These are phyloP conservation scores for Meiosimyza decipiens DNA, from an alignment of 2,888 invertebrate species.

Conservation along the genomic window DNA sequence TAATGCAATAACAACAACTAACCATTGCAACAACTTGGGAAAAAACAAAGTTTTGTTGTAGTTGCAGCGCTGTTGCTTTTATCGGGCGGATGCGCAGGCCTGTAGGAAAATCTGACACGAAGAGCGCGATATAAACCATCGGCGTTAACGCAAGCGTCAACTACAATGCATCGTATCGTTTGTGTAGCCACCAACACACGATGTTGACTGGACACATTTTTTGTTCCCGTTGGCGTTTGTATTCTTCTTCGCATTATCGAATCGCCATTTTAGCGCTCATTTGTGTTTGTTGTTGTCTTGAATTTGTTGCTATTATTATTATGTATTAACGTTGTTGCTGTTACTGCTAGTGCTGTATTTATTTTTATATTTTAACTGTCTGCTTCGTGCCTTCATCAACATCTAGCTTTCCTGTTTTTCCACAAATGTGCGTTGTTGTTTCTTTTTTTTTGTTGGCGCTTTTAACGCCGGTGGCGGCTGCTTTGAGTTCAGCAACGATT, in stretches of 20 bases:
- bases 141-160: no score
- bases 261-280: neutral
- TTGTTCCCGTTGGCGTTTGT: neutral
- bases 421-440: no score
- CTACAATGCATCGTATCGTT: neutral
- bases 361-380: neutral
- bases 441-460: no score
- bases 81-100: neutral
- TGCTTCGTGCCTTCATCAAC: neutral
- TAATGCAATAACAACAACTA: no score
- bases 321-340: neutral
- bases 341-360: neutral
- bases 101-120: neutral
- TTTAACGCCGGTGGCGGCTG: no score
- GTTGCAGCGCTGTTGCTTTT: no score
- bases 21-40: neutral
- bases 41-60: no score
- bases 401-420: no score
- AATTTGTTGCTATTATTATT: constrained; percentile 5
- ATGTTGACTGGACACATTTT: neutral
- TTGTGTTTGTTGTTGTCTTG: constrained; percentile 16
- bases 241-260: neutral
- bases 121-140: neutral
- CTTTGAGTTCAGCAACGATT: no score
- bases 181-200: neutral